A percentile compares a stretch with the other conserved stretches of the same genome.
Evolutionary conservation across 1,140 invertebrate species (phyloP).

Genomic region (Eupristina koningsbergeri): DNA sequence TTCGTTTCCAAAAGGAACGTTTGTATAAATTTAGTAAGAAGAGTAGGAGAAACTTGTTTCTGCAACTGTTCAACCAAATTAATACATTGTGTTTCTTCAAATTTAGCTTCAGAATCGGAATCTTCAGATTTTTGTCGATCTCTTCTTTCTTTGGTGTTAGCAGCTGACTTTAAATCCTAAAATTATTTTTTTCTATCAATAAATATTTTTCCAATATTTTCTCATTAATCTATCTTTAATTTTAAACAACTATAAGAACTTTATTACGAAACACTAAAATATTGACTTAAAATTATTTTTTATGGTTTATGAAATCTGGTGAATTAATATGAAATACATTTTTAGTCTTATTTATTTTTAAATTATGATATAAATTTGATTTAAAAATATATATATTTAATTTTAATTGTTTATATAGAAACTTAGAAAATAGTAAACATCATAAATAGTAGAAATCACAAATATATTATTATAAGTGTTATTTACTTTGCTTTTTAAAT

Average conservation of each 20-base stretch:
- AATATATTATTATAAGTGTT: not conserved
- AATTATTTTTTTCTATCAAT: conserved; percentile 18
- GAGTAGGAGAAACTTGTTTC: conserved; percentile 78
- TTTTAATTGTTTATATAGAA: too few species aligned
- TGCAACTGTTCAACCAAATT: conserved; percentile 83
- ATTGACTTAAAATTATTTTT: too few species aligned
- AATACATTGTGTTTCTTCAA: conserved; percentile 81
- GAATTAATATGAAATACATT: too few species aligned
- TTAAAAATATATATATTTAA: too few species aligned
- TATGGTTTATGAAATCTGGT: too few species aligned
- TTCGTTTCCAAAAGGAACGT: conserved; percentile 96
- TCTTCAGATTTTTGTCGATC: conserved; percentile 82
- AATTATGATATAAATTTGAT: too few species aligned
- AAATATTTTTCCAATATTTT: not conserved
- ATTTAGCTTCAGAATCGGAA: conserved; percentile 78
- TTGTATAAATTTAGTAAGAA: conserved; percentile 87
- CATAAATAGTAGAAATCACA: not conserved
- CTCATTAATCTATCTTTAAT: not conserved
- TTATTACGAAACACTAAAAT: too few species aligned
- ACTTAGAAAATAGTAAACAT: too few species aligned
- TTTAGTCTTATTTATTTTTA: too few species aligned
- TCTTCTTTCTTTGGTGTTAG: conserved; percentile 69
- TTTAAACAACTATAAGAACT: not conserved
- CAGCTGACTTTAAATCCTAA: conserved; percentile 71
- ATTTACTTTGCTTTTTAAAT: conserved; percentile 64